Evolutionary conservation across 2,113 vertebrate genomes (phyloP).

Genomic region (Lepisosteus oculatus): DNA sequence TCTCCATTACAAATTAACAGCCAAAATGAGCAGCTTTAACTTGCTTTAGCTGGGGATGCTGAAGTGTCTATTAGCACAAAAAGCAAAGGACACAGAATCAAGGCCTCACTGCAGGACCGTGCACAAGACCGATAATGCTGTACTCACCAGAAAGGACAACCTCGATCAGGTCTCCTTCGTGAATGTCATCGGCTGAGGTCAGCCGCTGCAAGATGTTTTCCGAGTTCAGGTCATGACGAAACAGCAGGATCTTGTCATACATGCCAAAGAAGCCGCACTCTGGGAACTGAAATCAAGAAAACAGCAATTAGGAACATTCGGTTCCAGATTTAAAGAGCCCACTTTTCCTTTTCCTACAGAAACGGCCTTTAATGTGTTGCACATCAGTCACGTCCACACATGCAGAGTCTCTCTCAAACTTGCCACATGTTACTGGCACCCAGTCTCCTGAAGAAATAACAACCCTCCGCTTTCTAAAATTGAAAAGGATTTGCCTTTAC

Average conservation of each 20-base stretch:
- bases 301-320: constrained; percentile 2
- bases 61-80: too few relatives aligned
- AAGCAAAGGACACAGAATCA: too few relatives aligned
- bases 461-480: too few relatives aligned
- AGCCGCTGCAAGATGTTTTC: constrained; percentile 97
- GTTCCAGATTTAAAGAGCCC: not conserved
- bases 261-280: constrained; percentile 98
- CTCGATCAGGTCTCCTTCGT: constrained; percentile 92
- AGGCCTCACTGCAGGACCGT: not conserved
- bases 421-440: too few relatives aligned
- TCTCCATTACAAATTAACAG: too few relatives aligned
- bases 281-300: constrained; percentile 78
- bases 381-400: too few relatives aligned
- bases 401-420: too few relatives aligned
- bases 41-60: too few relatives aligned
- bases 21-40: too few relatives aligned
- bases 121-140: not conserved
- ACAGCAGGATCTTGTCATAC: constrained; percentile 98
- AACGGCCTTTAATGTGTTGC: not conserved
- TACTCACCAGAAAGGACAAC: constrained; percentile 91
- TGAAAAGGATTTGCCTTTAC: too few relatives aligned
- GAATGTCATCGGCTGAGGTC: constrained; percentile 89
- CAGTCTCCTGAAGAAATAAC: too few relatives aligned
- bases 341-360: not conserved
- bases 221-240: constrained; percentile 90